Base-by-base conservation (phyloP, 2,797 vertebrate species). In the Tapera naevia region DNA sequence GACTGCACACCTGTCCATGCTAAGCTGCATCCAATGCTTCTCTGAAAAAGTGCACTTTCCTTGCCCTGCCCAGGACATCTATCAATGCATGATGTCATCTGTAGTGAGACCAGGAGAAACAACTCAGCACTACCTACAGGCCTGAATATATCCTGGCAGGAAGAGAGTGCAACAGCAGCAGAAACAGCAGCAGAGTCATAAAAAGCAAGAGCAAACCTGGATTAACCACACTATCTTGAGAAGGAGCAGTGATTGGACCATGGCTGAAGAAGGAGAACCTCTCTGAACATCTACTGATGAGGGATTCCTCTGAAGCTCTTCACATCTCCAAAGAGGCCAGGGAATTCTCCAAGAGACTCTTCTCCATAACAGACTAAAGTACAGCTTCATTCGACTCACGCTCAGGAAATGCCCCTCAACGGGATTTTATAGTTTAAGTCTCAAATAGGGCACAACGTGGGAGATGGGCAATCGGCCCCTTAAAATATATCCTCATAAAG, bases 1-100 rank as follows among this genome's bases (percentile, higher is more conserved):
- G 25, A 41, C 17, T 45, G n/a, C 15, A 67, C 24, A 21, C 0
- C 2, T 33, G 5, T 13, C 1, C 5, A 64, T 1, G 4, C 23
- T 28, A 88, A 76, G 35, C 17, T 84, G 22, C 35, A 79, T 28
- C 13, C 19, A 61, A 4, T 7, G 11, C 41, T 48, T n/a, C 50
- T 56, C 33, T 8, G 33, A 37, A 83, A 72, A 61, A 39, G 10
- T 23, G 11, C 7, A 41, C 16, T 70, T 72, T 71, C 33, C 17
- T 72, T 86, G 91, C 60, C 30, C 22, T 25, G 90, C 16, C 32
- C 41, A 51, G 50, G 19, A 24, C 8, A 72, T 80, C 54, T 65
- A 13, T 51, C 70, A 37, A 19, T 54, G 45, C 24, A 28, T 33
- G 24, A 23, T 33, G 43, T 23, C 39, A 43, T 58, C 48, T 11